Conservation (phyloP, 1,140 invertebrate species). For the Drosophila melanogaster region Release_6_plus_ISO1_MT NC_004354.4:7552001-7552500, state of each 20-base stretch:
- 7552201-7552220: constrained; percentile 75
- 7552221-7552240: constrained; percentile 73
- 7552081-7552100: constrained; percentile 19
- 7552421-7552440: constrained; percentile 45
- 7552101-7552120: constrained; percentile 41
- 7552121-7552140: constrained; percentile 65
- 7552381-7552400: background rate
- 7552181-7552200: constrained; percentile 20
- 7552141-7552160: constrained; percentile 32
- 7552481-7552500: constrained; percentile 60
- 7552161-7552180: constrained; percentile 2
- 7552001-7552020: constrained; percentile 62
- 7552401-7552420: background rate
- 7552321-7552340: too few species aligned
- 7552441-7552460: constrained; percentile 43
- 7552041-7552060: constrained; percentile 25
- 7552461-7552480: constrained; percentile 46
- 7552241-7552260: constrained; percentile 4
- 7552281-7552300: too few species aligned
- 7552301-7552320: too few species aligned
- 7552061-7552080: background rate
- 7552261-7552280: background rate
- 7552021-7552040: constrained; percentile 62
- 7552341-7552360: too few species aligned
- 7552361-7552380: too few species aligned